Evolutionary conservation across 37 sponge, comb jelly and placozoan genomes (phyloP).

Genomic region (Theonella swinhoei): DNA sequence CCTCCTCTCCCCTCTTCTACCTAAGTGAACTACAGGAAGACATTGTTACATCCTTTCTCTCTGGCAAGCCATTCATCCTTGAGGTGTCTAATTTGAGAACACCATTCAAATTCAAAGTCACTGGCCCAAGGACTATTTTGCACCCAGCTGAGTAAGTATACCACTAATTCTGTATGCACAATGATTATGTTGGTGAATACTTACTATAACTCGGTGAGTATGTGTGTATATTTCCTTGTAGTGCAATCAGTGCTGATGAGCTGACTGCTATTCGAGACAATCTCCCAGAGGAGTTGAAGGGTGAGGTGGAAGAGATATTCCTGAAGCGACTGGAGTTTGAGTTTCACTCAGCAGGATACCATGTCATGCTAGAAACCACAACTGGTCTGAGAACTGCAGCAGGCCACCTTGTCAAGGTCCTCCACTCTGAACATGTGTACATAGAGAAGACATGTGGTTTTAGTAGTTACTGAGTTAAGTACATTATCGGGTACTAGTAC

Average conservation of each 20-base stretch:
- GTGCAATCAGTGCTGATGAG: constrained; percentile 23
- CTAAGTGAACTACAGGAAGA: constrained; percentile 63
- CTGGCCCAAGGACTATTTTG: not conserved
- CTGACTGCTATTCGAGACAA: constrained; percentile 28
- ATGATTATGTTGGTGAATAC: not conserved
- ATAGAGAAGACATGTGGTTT: too few relatives aligned
- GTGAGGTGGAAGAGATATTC: constrained; percentile 13
- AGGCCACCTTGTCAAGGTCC: constrained; percentile 74
- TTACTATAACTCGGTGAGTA: not conserved
- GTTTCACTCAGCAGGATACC: constrained; percentile 78
- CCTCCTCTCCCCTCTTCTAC: constrained; percentile 43
- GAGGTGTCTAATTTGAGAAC: constrained; percentile 11
- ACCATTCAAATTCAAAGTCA: constrained; percentile 62
- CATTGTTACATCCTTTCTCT: constrained; percentile 30
- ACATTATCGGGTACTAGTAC: too few relatives aligned
- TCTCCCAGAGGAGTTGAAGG: constrained; percentile 46
- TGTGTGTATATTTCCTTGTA: too few relatives aligned
- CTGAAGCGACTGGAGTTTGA: constrained; percentile 65
- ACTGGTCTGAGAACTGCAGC: constrained; percentile 64
- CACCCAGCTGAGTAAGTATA: not conserved
- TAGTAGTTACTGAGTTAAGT: too few relatives aligned
- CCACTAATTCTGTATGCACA: not conserved
- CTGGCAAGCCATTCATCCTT: constrained; percentile 65
- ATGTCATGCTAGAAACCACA: constrained; percentile 57
- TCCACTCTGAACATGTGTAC: too few relatives aligned